Percentiles rank a stretch among this genome's conserved stretches.
Evolutionary conservation across 2,888 invertebrate species (phyloP).

Genomic region (Drosophila prostipennis): DNA sequence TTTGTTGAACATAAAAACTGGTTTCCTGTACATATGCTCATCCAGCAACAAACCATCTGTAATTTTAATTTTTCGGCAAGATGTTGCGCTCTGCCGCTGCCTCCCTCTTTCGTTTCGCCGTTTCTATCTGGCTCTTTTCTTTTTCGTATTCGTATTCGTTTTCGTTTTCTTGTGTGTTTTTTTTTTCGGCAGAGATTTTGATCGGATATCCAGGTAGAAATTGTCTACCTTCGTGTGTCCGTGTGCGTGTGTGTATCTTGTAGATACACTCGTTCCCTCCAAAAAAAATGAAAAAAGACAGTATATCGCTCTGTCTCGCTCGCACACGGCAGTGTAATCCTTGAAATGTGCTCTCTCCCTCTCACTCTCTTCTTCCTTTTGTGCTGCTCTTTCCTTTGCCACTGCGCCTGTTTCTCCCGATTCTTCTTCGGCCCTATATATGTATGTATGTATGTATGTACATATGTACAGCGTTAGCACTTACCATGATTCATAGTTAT

Average conservation of each 20-base stretch:
- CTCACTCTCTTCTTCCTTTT: slow-evolving; percentile 3
- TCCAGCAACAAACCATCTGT: slow-evolving; percentile 75
- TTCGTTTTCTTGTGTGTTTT: slow-evolving; percentile 16
- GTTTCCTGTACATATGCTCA: slow-evolving; percentile 80
- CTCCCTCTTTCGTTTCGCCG: slow-evolving; percentile 1
- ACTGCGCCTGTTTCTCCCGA: slow-evolving; percentile 8
- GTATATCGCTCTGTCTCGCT: slow-evolving; percentile 47
- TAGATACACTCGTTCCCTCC: slow-evolving; percentile 46
- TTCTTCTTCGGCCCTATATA: slow-evolving; percentile 28
- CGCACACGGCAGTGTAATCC: slow-evolving; percentile 30
- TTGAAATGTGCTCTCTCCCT: slow-evolving; percentile 22
- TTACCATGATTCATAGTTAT: slow-evolving; percentile 68
- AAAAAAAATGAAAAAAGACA: slow-evolving; percentile 50
- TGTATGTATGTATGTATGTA: slow-evolving; percentile 12
- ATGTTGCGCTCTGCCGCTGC: slow-evolving; percentile 19
- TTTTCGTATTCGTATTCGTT: slow-evolving; percentile 32
- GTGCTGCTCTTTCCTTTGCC: slow-evolving; percentile 5
- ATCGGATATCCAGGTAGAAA: slow-evolving; percentile 75
- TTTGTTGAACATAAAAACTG: slow-evolving; percentile 78
- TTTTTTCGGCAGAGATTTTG: slow-evolving; percentile 70
- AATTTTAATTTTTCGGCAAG: slow-evolving; percentile 78
- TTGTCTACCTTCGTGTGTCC: slow-evolving; percentile 62
- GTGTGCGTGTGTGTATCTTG: slow-evolving; percentile 61
- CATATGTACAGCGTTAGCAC: slow-evolving; percentile 44
- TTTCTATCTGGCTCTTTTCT: slow-evolving; percentile 11